These are phyloP conservation scores for Arrhopalites spinosus DNA, from an alignment of 2,888 invertebrate genomes.

Conservation along the genomic window DNA sequence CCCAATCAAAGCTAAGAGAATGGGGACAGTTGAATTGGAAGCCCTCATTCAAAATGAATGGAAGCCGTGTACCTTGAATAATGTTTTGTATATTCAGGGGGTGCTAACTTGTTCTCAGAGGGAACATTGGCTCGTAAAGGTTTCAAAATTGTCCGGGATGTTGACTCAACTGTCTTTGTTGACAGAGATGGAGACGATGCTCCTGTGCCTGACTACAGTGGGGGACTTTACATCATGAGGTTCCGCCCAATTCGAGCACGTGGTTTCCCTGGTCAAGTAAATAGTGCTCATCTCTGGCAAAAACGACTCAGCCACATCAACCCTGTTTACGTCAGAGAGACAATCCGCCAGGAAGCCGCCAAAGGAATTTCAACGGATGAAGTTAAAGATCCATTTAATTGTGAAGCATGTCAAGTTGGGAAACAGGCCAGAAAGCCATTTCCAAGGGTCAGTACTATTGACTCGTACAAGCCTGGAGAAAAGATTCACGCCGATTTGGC, in stretches of 20 bases:
- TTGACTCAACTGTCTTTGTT: background rate
- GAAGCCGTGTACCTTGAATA: background rate
- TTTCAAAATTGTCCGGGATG: background rate
- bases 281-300: conserved; percentile 15
- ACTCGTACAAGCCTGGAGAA: conserved; percentile 6
- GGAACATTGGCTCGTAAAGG: conserved; percentile 14
- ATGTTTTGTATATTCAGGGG: conserved; percentile 29
- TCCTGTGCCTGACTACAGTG: background rate
- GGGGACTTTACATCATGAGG: conserved; percentile 23
- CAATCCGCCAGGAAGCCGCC: conserved; percentile 27
- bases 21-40: conserved; percentile 9
- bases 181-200: background rate
- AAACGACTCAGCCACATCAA: conserved; percentile 36
- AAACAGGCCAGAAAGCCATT: conserved; percentile 23
- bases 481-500: conserved; percentile 22
- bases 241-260: conserved; percentile 10
- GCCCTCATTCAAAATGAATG: conserved; percentile 11
- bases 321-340: conserved; percentile 28
- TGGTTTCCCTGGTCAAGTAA: background rate
- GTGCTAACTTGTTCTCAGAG: conserved; percentile 29
- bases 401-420: conserved; percentile 20
- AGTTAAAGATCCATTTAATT: background rate
- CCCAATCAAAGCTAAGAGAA: background rate
- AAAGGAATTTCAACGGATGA: conserved; percentile 25
- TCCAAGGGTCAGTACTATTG: background rate